phyloP scores from a whole-genome alignment of 2,888 invertebrate species.

The Conus canariensis region DNA sequence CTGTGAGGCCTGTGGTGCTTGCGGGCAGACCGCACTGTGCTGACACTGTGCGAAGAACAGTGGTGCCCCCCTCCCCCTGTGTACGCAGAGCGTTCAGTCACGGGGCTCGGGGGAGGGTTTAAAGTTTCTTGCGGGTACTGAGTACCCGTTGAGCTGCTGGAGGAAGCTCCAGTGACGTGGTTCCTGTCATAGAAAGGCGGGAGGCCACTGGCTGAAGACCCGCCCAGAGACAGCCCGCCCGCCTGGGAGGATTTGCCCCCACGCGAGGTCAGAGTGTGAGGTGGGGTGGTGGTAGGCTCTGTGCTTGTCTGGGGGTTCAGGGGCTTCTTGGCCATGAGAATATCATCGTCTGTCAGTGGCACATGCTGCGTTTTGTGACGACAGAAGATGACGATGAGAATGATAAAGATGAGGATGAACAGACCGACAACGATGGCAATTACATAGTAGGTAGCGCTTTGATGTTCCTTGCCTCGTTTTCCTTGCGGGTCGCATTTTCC shows the following conservation, averaged over 20 bases:
- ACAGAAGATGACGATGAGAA: constrained; percentile 78
- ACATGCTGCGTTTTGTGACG: constrained; percentile 66
- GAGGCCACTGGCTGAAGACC: constrained; percentile 58
- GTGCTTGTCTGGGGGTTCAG: constrained; percentile 59
- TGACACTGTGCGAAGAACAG: constrained; percentile 72
- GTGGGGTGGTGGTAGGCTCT: constrained; percentile 54
- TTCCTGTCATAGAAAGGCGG: constrained; percentile 81
- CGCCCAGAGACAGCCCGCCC: constrained; percentile 65
- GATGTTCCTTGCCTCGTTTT: constrained; percentile 43
- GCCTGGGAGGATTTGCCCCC: constrained; percentile 68
- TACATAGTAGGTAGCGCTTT: constrained; percentile 70
- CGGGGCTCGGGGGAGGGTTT: constrained; percentile 95
- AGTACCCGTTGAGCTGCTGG: constrained; percentile 84
- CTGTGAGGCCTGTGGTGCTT: constrained; percentile 83
- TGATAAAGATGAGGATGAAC: constrained; percentile 81
- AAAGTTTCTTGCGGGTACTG: constrained; percentile 87
- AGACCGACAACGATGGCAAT: constrained; percentile 80
- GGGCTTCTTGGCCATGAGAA: constrained; percentile 69
- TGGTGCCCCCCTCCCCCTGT: constrained; percentile 65
- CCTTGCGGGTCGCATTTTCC: constrained; percentile 40
- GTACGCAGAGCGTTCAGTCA: constrained; percentile 80
- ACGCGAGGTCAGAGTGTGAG: constrained; percentile 66
- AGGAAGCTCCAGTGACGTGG: constrained; percentile 86
- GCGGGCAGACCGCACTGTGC: constrained; percentile 82
- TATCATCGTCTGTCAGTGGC: constrained; percentile 63